Base-by-base conservation (phyloP, 2,113 vertebrate genomes). In the Nanorana parkeri region DNA sequence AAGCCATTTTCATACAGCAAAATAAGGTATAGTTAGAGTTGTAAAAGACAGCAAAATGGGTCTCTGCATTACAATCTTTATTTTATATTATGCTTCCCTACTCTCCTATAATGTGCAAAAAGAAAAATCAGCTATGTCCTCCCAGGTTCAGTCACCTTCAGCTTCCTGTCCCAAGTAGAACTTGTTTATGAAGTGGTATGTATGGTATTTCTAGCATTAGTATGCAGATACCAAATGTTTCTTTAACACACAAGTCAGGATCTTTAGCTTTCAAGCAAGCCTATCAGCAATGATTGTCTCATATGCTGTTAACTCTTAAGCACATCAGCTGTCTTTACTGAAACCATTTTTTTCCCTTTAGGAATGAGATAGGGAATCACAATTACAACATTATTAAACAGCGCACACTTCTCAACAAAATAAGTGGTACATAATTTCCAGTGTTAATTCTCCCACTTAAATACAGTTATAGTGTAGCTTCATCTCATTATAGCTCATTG, bases 361-460 rank as follows among this genome's bases (percentile, higher is more conserved):
- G 29, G 56, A 41, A 29, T 24, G 72, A 75, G 55, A 74, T 60
- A n/a, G 72, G 72, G 56, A 74, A 47, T 76, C 47, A 74, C 71
- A 76, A 75, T 76, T 83, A 66, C 69, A 75, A 82, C 80, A 76
- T 83, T 83, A 78, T 73, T 83, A 76, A 65, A 68, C 75, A 67
- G 80, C 47, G 28, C 71, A 66, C 75, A 47, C 80, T 75, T 56
- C 61, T 17, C 60, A 67, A 75, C 69, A 41, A 76, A 75, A 88
- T 90, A 93, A 92, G 90, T 85, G 88, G 88, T 20, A 24, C 52
- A 76, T 88, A 84, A 89, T 93, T 92, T 88, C 91, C 65, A 85
- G 91, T 78, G 90, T 92, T 94, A 94, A 94, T 94, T 95, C 94
- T 93, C 93, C 94, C 95, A 94, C 95, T 96, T 95, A 96, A 94